Evolutionary conservation across 2,888 invertebrate genomes (phyloP), one percentile per base, ranked within the genome.

Genomic region (Macaria liturata): DNA sequence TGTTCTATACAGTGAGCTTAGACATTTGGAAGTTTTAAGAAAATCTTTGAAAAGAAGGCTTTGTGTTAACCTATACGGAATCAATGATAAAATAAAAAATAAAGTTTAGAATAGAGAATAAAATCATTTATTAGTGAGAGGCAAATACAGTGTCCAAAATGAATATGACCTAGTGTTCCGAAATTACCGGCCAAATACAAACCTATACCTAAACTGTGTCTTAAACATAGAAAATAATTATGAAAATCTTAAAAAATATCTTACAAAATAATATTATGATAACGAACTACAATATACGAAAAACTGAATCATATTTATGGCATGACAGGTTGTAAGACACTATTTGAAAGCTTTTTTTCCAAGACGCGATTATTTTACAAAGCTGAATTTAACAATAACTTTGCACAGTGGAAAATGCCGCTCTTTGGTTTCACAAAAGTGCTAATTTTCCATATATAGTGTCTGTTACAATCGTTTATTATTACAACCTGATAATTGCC

Each of bases 61-160:
- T 20, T 20, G 20, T 20, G 2, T 37, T 37, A 37, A 6, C 4
- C 7, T 37, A 37, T 37, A 37, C 4, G 34, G 34, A 6, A 39
- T 9, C 20, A 1, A 8, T 30, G 9, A 8, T 55, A 43, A 42
- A 58, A 68, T 67, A 59, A 70, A 76, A 68, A 64, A 72, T 72
- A 67, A n/a, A 5, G 68, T 70, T 72, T 73, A 72, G 76, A 64
- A 70, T 64, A 37, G 68, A 74, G 74, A 72, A 65, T 74, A 20
- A 74, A 72, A 77, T 84, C 86, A 77, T 83, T 82, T 76, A 86
- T 86, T 84, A 88, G 78, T 83, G 80, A 83, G 78, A 83, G 76
- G 76, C 74, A 78, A 81, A 80, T 74, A 88, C 76, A 71, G 76
- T 64, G 62, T 64, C 54, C 51, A 57, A 66, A 64, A 59, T 40